Percentiles rank a stretch among this genome's conserved stretches.
Conservation (phyloP, 2,888 invertebrate species). For the Hypomecis punctinalis region DNA sequence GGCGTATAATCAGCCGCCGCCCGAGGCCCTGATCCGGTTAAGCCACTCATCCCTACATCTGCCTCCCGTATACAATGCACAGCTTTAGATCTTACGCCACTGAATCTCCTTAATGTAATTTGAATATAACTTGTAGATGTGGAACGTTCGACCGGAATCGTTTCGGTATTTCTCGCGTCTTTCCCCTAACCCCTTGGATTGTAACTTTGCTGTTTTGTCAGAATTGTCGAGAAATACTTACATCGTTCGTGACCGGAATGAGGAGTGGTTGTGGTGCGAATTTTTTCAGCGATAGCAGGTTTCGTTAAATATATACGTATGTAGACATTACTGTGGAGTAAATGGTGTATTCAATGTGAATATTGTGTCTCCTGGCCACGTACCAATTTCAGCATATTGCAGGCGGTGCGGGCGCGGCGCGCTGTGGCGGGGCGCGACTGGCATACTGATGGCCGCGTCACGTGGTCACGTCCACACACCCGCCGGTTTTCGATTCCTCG, state of each 20-base stretch:
- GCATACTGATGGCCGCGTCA: slow-evolving; percentile 68
- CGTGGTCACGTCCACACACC: slow-evolving; percentile 44
- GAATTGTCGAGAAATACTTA: slow-evolving; percentile 41
- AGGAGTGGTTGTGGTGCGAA: slow-evolving; percentile 30
- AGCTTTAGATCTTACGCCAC: slow-evolving; percentile 57
- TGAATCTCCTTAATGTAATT: slow-evolving; percentile 41
- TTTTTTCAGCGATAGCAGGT: slow-evolving; percentile 35
- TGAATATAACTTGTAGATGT: slow-evolving; percentile 39
- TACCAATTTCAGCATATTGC: slow-evolving; percentile 80
- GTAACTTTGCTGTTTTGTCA: slow-evolving; percentile 40
- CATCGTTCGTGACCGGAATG: slow-evolving; percentile 41
- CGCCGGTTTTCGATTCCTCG: slow-evolving; percentile 46
- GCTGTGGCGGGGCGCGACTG: slow-evolving; percentile 43
- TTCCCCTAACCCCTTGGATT: slow-evolving; percentile 34
- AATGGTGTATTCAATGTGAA: slow-evolving; percentile 50
- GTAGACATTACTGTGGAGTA: slow-evolving; percentile 43
- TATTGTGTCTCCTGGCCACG: slow-evolving; percentile 69
- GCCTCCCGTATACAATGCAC: slow-evolving; percentile 72
- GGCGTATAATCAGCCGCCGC: slow-evolving; percentile 78
- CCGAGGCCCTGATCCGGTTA: slow-evolving; percentile 75
- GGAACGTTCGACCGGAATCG: slow-evolving; percentile 28
- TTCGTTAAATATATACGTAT: slow-evolving; percentile 38
- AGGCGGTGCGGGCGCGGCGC: slow-evolving; percentile 60
- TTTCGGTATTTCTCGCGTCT: slow-evolving; percentile 33
- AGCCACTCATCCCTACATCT: slow-evolving; percentile 76